These are phyloP conservation scores for Boloria selene DNA, from an alignment of 2,888 invertebrate genomes.

Conservation along the genomic window DNA sequence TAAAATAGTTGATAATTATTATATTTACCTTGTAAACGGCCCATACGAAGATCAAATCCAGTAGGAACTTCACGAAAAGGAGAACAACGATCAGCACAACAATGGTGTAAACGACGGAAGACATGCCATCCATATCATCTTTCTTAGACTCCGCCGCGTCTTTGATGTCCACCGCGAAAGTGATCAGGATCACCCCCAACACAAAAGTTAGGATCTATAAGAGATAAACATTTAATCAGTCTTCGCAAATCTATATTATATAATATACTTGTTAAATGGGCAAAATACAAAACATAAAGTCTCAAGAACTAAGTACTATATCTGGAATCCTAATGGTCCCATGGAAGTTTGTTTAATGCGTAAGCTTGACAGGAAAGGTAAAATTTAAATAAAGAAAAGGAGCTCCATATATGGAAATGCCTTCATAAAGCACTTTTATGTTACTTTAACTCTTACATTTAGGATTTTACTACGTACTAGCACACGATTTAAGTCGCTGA, in stretches of 20 bases:
- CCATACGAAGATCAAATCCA: slow-evolving; percentile 68
- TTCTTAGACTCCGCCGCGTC: slow-evolving; percentile 51
- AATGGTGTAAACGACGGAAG: slow-evolving; percentile 69
- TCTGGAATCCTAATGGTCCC: too few relatives aligned
- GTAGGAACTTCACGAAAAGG: slow-evolving; percentile 64
- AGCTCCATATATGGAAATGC: too few relatives aligned
- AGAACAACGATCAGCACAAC: slow-evolving; percentile 63
- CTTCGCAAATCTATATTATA: neutral
- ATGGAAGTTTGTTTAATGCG: too few relatives aligned
- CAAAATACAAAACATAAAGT: too few relatives aligned
- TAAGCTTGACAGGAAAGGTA: too few relatives aligned
- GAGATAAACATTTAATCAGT: neutral
- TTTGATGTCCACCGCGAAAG: slow-evolving; percentile 66
- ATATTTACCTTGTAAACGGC: slow-evolving; percentile 65
- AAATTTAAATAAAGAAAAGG: too few relatives aligned
- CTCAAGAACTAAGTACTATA: too few relatives aligned
- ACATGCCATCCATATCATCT: slow-evolving; percentile 60
- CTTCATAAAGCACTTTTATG: too few relatives aligned
- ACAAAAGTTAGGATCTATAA: slow-evolving; percentile 67
- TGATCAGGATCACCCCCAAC: slow-evolving; percentile 65
- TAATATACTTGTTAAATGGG: too few relatives aligned
- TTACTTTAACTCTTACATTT: too few relatives aligned
- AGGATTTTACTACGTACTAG: too few relatives aligned
- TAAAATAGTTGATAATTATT: neutral
- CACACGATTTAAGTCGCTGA: too few relatives aligned